phyloP scores from a whole-genome alignment of 2,113 vertebrate genomes.

The Hippocampus barbouri region DNA sequence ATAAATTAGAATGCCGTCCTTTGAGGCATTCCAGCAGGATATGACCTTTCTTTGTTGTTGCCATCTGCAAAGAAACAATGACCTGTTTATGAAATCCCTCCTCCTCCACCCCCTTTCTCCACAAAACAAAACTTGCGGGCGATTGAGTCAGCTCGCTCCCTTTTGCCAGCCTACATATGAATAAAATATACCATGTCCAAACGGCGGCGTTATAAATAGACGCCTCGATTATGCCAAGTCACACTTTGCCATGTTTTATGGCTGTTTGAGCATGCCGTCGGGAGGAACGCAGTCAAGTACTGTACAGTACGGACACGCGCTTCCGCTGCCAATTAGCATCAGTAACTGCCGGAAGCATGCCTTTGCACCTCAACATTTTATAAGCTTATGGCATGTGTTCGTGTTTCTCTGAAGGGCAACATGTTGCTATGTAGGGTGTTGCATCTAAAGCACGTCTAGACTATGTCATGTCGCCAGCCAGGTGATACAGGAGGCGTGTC shows the following conservation, averaged over 20 bases:
- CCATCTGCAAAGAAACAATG: conserved; percentile 31
- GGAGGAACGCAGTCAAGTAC: neutral
- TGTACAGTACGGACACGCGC: neutral
- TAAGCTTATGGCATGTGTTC: conserved; percentile 19
- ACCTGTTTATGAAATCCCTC: conserved; percentile 28
- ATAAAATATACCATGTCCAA: conserved; percentile 59
- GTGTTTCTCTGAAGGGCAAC: conserved; percentile 28
- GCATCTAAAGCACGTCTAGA: conserved; percentile 3
- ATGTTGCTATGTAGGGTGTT: conserved; percentile 17
- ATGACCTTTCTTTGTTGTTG: conserved; percentile 60
- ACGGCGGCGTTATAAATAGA: conserved; percentile 51
- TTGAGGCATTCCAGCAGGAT: conserved; percentile 21
- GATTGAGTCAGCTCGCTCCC: conserved; percentile 20
- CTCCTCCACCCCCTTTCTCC: conserved; percentile 21
- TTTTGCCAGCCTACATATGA: conserved; percentile 38
- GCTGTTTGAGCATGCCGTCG: conserved; percentile 35
- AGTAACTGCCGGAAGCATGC: conserved; percentile 5
- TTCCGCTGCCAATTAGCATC: conserved; percentile 16
- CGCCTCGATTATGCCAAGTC: conserved; percentile 18
- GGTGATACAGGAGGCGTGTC: neutral
- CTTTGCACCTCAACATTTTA: conserved; percentile 51
- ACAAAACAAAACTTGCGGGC: conserved; percentile 12
- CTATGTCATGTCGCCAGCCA: no score
- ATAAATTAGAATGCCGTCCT: conserved; percentile 49
- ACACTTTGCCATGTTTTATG: conserved; percentile 16